A percentile compares a stretch with the other conserved stretches of the same genome.
Conservation (phyloP, 2,113 vertebrate species). For the Pituophis catenifer region DNA sequence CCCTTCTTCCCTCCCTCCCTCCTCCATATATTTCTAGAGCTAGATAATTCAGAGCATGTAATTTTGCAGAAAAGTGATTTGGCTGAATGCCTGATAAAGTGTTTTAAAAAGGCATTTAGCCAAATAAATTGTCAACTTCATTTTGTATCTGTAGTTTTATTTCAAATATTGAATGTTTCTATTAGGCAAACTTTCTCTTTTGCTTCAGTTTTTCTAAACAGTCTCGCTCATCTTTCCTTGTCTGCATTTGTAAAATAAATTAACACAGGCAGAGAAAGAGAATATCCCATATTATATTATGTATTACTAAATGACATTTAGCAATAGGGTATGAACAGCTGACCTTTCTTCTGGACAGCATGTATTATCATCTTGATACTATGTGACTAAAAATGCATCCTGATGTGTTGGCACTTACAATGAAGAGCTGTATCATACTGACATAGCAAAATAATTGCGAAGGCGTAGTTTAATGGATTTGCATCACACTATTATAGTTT, state of each 20-base stretch:
- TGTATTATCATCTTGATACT: constrained; percentile 42
- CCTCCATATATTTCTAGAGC: neutral
- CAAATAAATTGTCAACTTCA: neutral
- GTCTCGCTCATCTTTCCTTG: constrained; percentile 25
- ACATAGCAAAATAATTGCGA: constrained; percentile 31
- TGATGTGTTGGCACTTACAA: constrained; percentile 36
- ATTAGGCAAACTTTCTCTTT: constrained; percentile 23
- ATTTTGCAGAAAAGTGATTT: constrained; percentile 13
- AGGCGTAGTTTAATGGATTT: neutral
- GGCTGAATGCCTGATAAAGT: neutral
- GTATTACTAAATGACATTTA: constrained; percentile 40
- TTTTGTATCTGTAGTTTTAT: constrained; percentile 39
- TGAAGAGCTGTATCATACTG: constrained; percentile 39
- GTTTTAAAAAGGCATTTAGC: constrained; percentile 3
- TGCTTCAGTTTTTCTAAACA: constrained; percentile 20
- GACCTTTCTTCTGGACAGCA: constrained; percentile 53
- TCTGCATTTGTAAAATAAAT: constrained; percentile 51
- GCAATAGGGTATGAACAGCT: constrained; percentile 36
- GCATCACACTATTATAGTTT: neutral
- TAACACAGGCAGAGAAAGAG: constrained; percentile 26
- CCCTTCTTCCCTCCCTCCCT: too few species aligned
- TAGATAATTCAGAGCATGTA: constrained; percentile 15
- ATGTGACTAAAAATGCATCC: constrained; percentile 36
- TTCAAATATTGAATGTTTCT: constrained; percentile 10
- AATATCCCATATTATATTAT: constrained; percentile 49